Percentiles rank a stretch among this genome's conserved stretches.
phyloP scores from a whole-genome alignment of 1,140 invertebrate genomes.

The Parapsyche elsis region DNA sequence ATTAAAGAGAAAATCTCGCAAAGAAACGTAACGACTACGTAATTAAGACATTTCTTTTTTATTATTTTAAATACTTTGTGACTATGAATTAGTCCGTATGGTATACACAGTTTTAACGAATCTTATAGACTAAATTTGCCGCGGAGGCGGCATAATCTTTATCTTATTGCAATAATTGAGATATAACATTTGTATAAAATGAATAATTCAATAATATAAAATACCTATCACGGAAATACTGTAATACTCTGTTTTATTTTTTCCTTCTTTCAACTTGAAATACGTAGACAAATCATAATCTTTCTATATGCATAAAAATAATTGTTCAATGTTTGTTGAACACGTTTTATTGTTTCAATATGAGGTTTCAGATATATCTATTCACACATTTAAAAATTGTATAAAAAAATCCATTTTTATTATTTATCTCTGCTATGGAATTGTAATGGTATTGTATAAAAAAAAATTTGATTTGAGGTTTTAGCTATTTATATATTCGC shows the following conservation, averaged over 20 bases:
- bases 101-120: constrained; percentile 24
- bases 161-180: constrained; percentile 29
- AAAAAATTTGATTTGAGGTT: constrained; percentile 50
- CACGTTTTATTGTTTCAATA: constrained; percentile 55
- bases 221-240: constrained; percentile 44
- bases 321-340: constrained; percentile 40
- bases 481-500: constrained; percentile 42
- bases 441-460: constrained; percentile 54
- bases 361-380: constrained; percentile 56
- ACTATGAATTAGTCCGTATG: constrained; percentile 9
- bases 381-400: constrained; percentile 50
- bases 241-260: constrained; percentile 29
- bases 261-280: not conserved
- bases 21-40: not conserved
- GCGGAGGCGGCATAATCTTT: not conserved
- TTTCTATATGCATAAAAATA: constrained; percentile 45
- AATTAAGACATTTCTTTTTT: constrained; percentile 2
- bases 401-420: constrained; percentile 55
- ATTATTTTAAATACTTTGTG: constrained; percentile 4
- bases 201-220: constrained; percentile 42
- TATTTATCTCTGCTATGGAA: constrained; percentile 43
- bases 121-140: constrained; percentile 18
- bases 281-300: constrained; percentile 31
- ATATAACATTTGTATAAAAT: constrained; percentile 52
- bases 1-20: not conserved